Base-by-base conservation (phyloP, 2,113 vertebrate genomes). In the Apus apus region DNA sequence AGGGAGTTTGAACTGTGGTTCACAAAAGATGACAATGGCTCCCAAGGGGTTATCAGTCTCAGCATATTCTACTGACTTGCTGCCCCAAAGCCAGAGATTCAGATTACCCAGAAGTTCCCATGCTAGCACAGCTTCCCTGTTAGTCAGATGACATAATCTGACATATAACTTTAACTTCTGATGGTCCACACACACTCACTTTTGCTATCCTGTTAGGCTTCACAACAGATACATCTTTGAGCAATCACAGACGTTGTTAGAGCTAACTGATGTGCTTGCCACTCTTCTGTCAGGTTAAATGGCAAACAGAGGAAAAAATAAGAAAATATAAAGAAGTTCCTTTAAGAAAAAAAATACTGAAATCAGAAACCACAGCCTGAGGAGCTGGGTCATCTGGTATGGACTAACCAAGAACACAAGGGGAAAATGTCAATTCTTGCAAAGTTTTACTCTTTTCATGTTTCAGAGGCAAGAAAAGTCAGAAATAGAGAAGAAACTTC, bases 341-440 rank as follows among this genome's bases (percentile, higher is more conserved):
- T 58, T 73, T 18, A 43, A 72, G 30, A 50, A 57, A 19, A 72
- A 51, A 72, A 51, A 18, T 11, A 1, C 5, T 38, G 45, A 57
- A 72, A 73, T 0, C 3, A 60, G n/a, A 83, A 92, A 79, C 2
- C 8, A 34, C 4, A 64, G 15, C 16, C 26, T 29, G 71, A 61
- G 14, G 4, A 4, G 2, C 13, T 77, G 30, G 8, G 8, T 51
- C 16, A 38, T 56, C 11, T 53, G 23, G 23, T 4, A 74, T 22
- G 4, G 12, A 2, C 11, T 54, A 74, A 76, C 1, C 27, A 46
- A 87, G 48, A 74, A 18, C 3, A 43, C 6, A 61, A 56, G 30
- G 11, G 8, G 14, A 56, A 84, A 68, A 54, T 0, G 0, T n/a
- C 9, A 54, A 2, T 13, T 38, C 46, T 87, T 89, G 36, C 1